Evolutionary conservation across 2,888 invertebrate genomes (phyloP).

Genomic region (Hesperia comma): DNA sequence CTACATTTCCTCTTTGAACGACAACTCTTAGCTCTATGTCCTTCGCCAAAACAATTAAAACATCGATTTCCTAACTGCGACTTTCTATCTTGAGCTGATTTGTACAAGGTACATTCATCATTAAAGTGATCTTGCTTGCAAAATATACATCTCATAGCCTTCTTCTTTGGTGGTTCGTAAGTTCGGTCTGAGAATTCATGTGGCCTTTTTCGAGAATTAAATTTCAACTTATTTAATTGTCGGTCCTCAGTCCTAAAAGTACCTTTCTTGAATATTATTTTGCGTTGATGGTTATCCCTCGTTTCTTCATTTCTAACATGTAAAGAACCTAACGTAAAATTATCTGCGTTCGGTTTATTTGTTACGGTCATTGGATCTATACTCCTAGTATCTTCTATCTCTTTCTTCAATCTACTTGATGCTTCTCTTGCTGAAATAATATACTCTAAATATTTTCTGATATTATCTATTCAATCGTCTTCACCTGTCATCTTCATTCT

Average conservation of each 20-base stretch:
- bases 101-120: conserved; percentile 22
- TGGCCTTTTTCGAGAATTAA: not conserved
- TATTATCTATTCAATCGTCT: conserved; percentile 31
- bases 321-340: conserved; percentile 24
- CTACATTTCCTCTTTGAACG: conserved; percentile 19
- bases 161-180: conserved; percentile 10
- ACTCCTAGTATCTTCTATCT: not conserved
- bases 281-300: no score
- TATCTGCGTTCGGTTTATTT: conserved; percentile 3
- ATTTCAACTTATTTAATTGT: no score
- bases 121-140: conserved; percentile 27
- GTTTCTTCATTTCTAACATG: no score
- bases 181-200: not conserved
- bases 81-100: conserved; percentile 23
- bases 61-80: conserved; percentile 21
- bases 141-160: conserved; percentile 28
- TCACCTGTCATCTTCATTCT: conserved; percentile 34
- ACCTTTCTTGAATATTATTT: no score
- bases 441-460: conserved; percentile 32
- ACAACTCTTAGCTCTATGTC: conserved; percentile 24
- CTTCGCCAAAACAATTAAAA: conserved; percentile 22
- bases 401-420: conserved; percentile 21
- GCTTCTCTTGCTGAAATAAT: conserved; percentile 39
- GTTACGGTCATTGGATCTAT: not conserved
- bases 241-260: no score